phyloP scores from a whole-genome alignment of 92 coral and sea anemone species.

The Parazoanthus atlanticus region DNA sequence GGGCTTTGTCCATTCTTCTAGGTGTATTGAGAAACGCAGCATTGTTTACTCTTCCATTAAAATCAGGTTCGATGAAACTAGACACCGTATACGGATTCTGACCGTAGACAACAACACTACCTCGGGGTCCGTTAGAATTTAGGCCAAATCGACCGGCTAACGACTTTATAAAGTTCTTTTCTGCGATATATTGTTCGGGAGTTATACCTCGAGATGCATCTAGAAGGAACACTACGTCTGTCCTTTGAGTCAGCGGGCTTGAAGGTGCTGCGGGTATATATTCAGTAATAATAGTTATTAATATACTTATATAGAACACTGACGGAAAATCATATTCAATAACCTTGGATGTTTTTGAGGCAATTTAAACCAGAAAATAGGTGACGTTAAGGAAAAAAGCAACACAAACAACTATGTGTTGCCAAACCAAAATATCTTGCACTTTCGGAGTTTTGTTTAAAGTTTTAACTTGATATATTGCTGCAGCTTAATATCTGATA shows the following conservation, averaged over 20 bases:
- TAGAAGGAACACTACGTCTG: constrained; percentile 32
- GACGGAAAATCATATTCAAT: too few relatives aligned
- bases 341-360: too few relatives aligned
- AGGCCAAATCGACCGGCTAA: constrained; percentile 33
- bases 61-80: constrained; percentile 24
- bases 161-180: constrained; percentile 32
- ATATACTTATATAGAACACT: too few relatives aligned
- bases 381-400: too few relatives aligned
- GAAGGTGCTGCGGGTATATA: constrained; percentile 1
- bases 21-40: constrained; percentile 30
- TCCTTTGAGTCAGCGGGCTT: constrained; percentile 20
- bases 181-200: constrained; percentile 13
- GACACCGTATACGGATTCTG: constrained; percentile 20
- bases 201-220: constrained; percentile 30
- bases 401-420: too few relatives aligned
- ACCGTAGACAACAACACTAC: constrained; percentile 23
- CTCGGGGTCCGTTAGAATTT: constrained; percentile 23
- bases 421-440: too few relatives aligned
- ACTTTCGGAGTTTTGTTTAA: too few relatives aligned
- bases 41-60: constrained; percentile 12
- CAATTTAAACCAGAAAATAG: too few relatives aligned
- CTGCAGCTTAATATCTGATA: too few relatives aligned
- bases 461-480: too few relatives aligned
- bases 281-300: too few relatives aligned
- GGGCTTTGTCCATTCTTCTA: constrained; percentile 33